Conservation (phyloP, 2,113 vertebrate species). For the Carollia perspicillata region DNA sequence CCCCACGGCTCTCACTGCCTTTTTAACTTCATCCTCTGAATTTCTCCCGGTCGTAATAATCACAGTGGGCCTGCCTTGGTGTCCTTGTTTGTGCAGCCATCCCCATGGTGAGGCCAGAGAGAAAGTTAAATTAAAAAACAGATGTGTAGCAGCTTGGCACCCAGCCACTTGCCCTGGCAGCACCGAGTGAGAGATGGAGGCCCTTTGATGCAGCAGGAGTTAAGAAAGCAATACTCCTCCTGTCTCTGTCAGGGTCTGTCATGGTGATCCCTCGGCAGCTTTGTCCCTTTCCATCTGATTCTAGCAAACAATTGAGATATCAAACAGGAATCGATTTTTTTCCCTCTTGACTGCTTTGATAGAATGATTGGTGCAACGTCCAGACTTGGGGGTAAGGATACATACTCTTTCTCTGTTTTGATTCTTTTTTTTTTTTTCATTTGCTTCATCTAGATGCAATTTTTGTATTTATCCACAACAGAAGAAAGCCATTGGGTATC, state of each 20-base stretch:
- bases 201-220: not conserved
- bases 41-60: slow-evolving; percentile 19
- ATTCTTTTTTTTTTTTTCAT: not conserved
- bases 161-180: slow-evolving; percentile 35
- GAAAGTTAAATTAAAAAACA: slow-evolving; percentile 66
- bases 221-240: not conserved
- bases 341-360: not conserved
- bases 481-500: not conserved
- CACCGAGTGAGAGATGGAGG: not conserved
- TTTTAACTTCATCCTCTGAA: slow-evolving; percentile 15
- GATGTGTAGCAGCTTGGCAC: slow-evolving; percentile 59
- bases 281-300: slow-evolving; percentile 28
- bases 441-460: not conserved
- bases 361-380: not conserved
- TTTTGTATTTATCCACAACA: not conserved
- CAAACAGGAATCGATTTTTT: not conserved
- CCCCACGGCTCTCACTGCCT: not conserved
- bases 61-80: slow-evolving; percentile 13
- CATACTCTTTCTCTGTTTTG: not conserved
- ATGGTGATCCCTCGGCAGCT: not conserved
- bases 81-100: slow-evolving; percentile 36
- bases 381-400: not conserved
- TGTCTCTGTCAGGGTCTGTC: slow-evolving; percentile 32
- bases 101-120: slow-evolving; percentile 43
- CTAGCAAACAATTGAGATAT: slow-evolving; percentile 33